Evolutionary conservation across 2,888 invertebrate species (phyloP).

Genomic region (Notocelia uddmanniana): DNA sequence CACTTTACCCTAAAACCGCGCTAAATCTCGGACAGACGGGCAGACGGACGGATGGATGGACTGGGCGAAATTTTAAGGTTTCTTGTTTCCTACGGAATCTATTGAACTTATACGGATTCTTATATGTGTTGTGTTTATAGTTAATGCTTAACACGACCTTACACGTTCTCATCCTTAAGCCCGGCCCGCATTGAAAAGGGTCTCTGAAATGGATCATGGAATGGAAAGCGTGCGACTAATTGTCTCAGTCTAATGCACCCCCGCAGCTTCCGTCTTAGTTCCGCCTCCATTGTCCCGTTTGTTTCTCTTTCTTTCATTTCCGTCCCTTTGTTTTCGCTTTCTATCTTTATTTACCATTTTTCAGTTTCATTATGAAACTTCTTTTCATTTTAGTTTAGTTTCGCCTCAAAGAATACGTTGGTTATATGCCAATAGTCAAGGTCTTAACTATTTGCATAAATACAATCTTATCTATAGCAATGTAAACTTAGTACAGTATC

Average conservation of each 20-base stretch:
- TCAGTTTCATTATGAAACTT: constrained; percentile 36
- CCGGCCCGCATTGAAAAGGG: constrained; percentile 23
- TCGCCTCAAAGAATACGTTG: constrained; percentile 6
- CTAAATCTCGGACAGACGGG: no score
- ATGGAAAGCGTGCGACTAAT: constrained; percentile 46
- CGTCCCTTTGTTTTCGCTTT: constrained; percentile 43
- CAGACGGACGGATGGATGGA: no score
- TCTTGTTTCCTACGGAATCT: no score
- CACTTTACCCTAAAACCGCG: no score
- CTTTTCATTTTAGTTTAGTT: constrained; percentile 9
- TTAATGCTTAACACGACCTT: constrained; percentile 11
- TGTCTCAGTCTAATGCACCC: constrained; percentile 47
- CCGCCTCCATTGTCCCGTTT: constrained; percentile 44
- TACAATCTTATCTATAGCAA: no score
- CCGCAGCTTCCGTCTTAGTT: constrained; percentile 44
- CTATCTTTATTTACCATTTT: constrained; percentile 42
- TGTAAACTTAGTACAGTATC: no score
- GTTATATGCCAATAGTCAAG: neutral
- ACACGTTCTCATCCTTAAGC: constrained; percentile 7
- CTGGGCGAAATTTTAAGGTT: no score
- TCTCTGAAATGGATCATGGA: constrained; percentile 27
- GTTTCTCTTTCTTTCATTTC: constrained; percentile 46
- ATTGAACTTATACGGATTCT: no score
- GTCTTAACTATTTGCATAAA: no score
- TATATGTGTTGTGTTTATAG: no score